Evolutionary conservation across 2,797 vertebrate species (phyloP).

Genomic region (Tachyglossus aculeatus): DNA sequence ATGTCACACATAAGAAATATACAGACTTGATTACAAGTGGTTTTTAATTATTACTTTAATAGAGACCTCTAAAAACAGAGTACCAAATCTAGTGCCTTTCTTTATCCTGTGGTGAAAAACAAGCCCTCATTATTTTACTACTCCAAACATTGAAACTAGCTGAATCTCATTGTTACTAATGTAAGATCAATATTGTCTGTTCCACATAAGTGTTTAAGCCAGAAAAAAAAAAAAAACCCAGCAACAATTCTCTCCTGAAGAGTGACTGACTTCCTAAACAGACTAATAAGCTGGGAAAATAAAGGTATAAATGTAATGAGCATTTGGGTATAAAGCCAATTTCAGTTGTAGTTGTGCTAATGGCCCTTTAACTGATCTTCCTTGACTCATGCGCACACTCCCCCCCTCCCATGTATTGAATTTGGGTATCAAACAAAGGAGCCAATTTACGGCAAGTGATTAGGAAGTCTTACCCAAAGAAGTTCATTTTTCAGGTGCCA

Average conservation of each 20-base stretch:
- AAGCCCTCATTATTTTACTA: conserved; percentile 9
- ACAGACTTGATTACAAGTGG: background rate
- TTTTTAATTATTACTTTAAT: background rate
- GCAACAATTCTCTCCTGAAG: conserved; percentile 30
- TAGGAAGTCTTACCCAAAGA: conserved; percentile 30
- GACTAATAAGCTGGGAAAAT: conserved; percentile 15
- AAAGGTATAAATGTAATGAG: background rate
- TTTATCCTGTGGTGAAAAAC: background rate
- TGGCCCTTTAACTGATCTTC: background rate
- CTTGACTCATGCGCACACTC: conserved; percentile 32
- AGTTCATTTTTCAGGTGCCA: conserved; percentile 46
- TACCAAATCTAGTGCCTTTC: too few species aligned
- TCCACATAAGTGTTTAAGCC: conserved; percentile 14
- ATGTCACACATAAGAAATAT: background rate
- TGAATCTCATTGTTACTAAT: conserved; percentile 43
- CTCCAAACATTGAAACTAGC: conserved; percentile 41
- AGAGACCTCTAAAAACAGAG: background rate
- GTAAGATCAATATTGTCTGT: conserved; percentile 31
- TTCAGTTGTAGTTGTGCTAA: conserved; percentile 38
- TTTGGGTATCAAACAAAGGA: conserved; percentile 23
- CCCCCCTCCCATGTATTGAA: conserved; percentile 3
- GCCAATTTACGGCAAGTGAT: conserved; percentile 49
- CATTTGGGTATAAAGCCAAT: conserved; percentile 17
- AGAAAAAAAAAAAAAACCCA: conserved; percentile 4
- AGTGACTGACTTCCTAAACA: conserved; percentile 10